Percentiles rank a stretch among this genome's conserved stretches.
Conservation (phyloP, 1,140 invertebrate species). For the Diuraphis noxia region DNA sequence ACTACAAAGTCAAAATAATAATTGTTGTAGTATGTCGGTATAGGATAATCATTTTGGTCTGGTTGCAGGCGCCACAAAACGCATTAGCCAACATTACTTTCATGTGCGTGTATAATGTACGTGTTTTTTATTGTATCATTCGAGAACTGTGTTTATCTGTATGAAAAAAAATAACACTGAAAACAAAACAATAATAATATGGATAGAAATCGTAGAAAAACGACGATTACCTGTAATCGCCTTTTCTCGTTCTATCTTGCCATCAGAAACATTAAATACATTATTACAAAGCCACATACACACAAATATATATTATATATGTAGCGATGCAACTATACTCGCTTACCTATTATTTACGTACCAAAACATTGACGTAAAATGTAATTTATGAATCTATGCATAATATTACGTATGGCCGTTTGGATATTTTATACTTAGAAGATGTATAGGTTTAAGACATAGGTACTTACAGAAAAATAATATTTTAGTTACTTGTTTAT, state of each 20-base stretch:
- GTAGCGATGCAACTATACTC: background rate
- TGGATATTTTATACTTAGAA: too few species aligned
- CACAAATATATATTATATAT: background rate
- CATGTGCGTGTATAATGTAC: background rate
- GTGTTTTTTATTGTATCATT: background rate
- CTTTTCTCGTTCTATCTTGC: background rate
- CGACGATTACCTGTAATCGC: conserved; percentile 38
- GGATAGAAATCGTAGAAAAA: conserved; percentile 38
- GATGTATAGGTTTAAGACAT: too few species aligned
- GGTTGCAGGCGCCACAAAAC: conserved; percentile 15
- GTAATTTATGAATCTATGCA: background rate
- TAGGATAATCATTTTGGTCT: conserved; percentile 39
- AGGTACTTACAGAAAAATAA: too few species aligned
- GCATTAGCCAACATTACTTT: background rate
- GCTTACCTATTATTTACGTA: conserved; percentile 15
- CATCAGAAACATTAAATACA: conserved; percentile 16
- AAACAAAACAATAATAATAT: conserved; percentile 17
- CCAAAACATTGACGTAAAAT: background rate
- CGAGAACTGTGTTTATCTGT: background rate
- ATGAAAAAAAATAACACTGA: conserved; percentile 16
- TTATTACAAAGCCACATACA: background rate
- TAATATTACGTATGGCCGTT: background rate
- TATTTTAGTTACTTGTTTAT: background rate
- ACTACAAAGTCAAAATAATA: background rate
- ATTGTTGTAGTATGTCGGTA: background rate